Evolutionary conservation across 2,113 vertebrate species (phyloP).

Genomic region (Atherinomorus stipes): DNA sequence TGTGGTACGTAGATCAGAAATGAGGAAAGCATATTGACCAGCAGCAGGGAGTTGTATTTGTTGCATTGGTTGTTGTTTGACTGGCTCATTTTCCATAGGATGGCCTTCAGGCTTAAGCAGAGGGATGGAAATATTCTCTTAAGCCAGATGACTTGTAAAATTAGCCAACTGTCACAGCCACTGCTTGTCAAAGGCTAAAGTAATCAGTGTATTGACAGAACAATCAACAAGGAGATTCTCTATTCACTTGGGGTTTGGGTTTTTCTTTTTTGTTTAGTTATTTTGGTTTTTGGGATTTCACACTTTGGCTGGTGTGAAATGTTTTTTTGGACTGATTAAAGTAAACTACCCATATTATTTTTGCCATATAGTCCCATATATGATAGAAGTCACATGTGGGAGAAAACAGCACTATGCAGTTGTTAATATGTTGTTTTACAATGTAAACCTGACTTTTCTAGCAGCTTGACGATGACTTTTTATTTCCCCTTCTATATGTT

Average conservation of each 20-base stretch:
- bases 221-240: background rate
- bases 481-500: slow-evolving; percentile 6
- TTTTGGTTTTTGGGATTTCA: no score
- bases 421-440: slow-evolving; percentile 10
- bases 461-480: slow-evolving; percentile 3
- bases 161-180: slow-evolving; percentile 52
- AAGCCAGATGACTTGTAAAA: slow-evolving; percentile 39
- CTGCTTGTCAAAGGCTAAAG: slow-evolving; percentile 25
- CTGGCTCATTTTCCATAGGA: slow-evolving; percentile 24
- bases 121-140: slow-evolving; percentile 28
- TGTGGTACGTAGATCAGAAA: slow-evolving; percentile 21
- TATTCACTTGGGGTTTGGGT: no score
- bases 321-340: background rate
- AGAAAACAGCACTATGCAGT: background rate
- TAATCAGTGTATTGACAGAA: slow-evolving; percentile 37
- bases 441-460: background rate
- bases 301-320: background rate
- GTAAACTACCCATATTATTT: background rate
- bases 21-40: slow-evolving; percentile 28
- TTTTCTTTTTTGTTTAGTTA: background rate
- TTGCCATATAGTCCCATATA: background rate
- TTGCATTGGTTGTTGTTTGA: slow-evolving; percentile 29
- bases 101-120: slow-evolving; percentile 39
- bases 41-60: slow-evolving; percentile 13
- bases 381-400: slow-evolving; percentile 1